These are phyloP conservation scores for Hucho hucho DNA, from an alignment of 2,113 vertebrate genomes.

Conservation along the genomic window DNA sequence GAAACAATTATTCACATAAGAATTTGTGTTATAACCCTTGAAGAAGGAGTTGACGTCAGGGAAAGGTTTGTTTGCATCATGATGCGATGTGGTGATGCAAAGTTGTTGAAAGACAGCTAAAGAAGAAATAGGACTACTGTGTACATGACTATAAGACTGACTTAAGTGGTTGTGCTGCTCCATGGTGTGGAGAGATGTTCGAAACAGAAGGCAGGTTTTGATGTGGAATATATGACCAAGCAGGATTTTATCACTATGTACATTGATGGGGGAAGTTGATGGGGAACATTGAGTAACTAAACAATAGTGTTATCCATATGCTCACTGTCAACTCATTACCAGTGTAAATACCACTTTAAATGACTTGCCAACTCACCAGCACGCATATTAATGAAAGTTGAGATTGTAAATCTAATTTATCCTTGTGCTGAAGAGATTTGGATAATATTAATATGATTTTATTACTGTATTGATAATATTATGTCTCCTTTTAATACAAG, in stretches of 20 bases:
- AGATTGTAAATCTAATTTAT: not conserved
- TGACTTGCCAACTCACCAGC: constrained; percentile 24
- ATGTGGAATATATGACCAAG: not conserved
- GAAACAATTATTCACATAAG: not conserved
- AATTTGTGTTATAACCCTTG: not conserved
- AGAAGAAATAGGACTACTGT: not conserved
- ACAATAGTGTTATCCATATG: not conserved
- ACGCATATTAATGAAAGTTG: not conserved
- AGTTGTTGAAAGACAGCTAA: not conserved
- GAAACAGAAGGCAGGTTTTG: not conserved
- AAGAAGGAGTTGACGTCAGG: not conserved
- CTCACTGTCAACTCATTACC: not conserved
- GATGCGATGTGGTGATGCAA: not conserved
- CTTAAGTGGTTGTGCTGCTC: not conserved
- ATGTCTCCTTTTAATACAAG: not conserved
- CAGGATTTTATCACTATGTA: not conserved
- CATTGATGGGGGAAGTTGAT: not conserved
- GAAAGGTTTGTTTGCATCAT: not conserved
- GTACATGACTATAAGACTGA: not conserved
- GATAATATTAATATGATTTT: not conserved
- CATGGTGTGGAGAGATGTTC: not conserved
- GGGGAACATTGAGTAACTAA: not conserved
- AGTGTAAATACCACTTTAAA: constrained; percentile 31
- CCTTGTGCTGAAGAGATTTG: not conserved
- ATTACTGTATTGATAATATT: not conserved